Evolutionary conservation across 2,113 vertebrate genomes (phyloP).

Genomic region (Apodemus speciosus): DNA sequence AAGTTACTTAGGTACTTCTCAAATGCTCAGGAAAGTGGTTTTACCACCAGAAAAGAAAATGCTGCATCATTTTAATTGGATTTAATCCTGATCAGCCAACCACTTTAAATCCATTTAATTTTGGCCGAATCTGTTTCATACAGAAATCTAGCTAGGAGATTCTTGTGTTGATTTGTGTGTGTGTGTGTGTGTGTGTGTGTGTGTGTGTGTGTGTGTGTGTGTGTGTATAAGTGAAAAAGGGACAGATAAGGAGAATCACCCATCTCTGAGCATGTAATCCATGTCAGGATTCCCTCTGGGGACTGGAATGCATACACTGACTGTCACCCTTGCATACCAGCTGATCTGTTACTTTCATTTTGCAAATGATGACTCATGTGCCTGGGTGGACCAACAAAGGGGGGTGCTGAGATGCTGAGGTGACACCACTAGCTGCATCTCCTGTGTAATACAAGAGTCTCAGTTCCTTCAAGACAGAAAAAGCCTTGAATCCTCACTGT

Average conservation of each 20-base stretch:
- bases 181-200: neutral
- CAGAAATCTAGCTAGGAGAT: neutral
- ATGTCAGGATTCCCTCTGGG: neutral
- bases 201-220: neutral
- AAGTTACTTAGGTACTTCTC: neutral
- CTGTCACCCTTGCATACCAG: neutral
- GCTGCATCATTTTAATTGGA: neutral
- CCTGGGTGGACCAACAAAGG: neutral
- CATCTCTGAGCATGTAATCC: accelerated
- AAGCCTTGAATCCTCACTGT: neutral
- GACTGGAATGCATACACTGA: neutral
- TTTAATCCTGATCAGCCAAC: neutral
- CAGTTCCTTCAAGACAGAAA: neutral
- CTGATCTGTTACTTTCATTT: neutral
- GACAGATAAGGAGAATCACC: too few species aligned
- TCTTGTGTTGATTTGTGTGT: neutral
- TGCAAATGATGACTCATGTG: neutral
- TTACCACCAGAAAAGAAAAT: neutral
- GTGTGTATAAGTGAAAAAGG: too few species aligned
- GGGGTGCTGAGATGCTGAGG: neutral
- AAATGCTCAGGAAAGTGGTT: neutral
- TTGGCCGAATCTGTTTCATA: neutral
- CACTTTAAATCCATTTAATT: neutral
- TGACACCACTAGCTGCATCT: neutral
- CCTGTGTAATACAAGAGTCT: neutral